Conservation (phyloP, 2,113 vertebrate genomes). For the Malurus alboscapulatus region DNA sequence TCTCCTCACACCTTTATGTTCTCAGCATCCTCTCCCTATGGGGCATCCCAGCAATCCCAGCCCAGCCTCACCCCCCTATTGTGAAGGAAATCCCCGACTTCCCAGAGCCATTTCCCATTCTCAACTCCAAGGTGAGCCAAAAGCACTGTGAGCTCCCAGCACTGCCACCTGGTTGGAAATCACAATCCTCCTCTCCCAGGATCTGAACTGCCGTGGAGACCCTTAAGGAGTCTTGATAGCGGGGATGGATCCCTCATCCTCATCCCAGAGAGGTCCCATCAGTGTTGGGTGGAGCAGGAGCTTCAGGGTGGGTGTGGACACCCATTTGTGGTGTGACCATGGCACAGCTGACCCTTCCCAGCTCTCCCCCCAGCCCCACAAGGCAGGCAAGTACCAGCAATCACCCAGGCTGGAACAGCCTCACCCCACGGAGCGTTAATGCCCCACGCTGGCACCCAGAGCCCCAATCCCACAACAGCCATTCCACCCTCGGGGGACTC, state of each 20-base stretch:
- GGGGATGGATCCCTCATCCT: neutral
- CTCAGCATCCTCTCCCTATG: rapidly evolving
- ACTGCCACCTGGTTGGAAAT: neutral
- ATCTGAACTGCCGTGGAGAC: neutral
- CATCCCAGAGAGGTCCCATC: neutral
- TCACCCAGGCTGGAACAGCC: neutral
- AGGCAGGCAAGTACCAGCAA: neutral
- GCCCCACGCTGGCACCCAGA: neutral
- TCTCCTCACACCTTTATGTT: neutral
- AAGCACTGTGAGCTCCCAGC: neutral
- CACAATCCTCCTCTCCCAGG: neutral
- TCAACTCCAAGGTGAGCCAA: neutral
- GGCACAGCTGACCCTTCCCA: neutral
- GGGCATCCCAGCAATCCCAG: neutral
- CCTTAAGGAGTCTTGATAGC: neutral
- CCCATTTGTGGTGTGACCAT: neutral
- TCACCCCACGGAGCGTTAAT: no score
- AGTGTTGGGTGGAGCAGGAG: neutral
- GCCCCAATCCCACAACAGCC: rapidly evolving
- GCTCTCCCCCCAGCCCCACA: neutral
- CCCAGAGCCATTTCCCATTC: neutral
- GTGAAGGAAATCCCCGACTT: neutral
- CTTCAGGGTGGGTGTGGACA: neutral
- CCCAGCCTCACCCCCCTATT: rapidly evolving
- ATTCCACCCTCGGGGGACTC: neutral